These are phyloP conservation scores for Hydrotaea diabolus DNA, from an alignment of 2,888 invertebrate genomes.

Conservation along the genomic window DNA sequence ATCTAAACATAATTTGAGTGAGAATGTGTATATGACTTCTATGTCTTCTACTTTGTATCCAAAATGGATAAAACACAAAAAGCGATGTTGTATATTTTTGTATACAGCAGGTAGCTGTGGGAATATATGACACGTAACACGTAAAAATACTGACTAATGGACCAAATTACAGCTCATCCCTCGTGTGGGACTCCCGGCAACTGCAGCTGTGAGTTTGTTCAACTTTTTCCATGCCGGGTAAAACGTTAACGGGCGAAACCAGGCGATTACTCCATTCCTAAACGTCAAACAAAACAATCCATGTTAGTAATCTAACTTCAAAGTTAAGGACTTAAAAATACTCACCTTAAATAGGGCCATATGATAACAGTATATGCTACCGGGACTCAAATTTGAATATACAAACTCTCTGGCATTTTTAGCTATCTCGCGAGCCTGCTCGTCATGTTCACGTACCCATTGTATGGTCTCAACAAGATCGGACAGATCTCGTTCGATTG, in stretches of 20 bases:
- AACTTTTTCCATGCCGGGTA: constrained; percentile 85
- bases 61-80: neutral
- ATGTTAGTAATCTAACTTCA: too few relatives aligned
- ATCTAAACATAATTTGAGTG: neutral
- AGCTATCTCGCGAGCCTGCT: constrained; percentile 85
- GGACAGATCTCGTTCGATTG: constrained; percentile 89
- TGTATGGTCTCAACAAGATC: constrained; percentile 89
- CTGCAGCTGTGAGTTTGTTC: constrained; percentile 79
- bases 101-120: constrained; percentile 11
- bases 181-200: constrained; percentile 72
- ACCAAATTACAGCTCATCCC: constrained; percentile 76
- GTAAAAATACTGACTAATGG: constrained; percentile 4
- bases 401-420: constrained; percentile 87
- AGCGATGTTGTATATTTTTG: neutral
- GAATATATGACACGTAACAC: too few relatives aligned
- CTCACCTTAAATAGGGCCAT: constrained; percentile 85
- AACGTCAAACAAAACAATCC: constrained; percentile 52
- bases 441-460: constrained; percentile 89
- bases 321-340: too few relatives aligned
- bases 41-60: constrained; percentile 15
- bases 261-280: constrained; percentile 89
- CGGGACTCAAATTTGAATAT: constrained; percentile 89
- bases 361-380: constrained; percentile 94
- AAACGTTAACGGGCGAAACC: constrained; percentile 82
- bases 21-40: constrained; percentile 17